A percentile compares a stretch with the other conserved stretches of the same genome.
Evolutionary conservation across 1,140 invertebrate genomes (phyloP).

Genomic region (Forficula auricularia): DNA sequence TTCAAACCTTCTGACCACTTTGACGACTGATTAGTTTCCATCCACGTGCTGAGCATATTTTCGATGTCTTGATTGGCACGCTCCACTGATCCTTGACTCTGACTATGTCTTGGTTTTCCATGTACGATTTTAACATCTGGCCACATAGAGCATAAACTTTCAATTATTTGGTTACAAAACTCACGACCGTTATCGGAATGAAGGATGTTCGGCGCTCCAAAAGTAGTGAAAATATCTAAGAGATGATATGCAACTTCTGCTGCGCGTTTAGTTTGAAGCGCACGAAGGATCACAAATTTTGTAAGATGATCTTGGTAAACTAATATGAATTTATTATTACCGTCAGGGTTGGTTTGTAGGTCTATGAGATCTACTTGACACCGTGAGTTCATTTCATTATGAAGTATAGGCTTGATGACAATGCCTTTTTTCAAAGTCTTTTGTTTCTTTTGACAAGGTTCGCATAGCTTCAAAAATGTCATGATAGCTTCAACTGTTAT

Average conservation of each 20-base stretch:
- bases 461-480: no score
- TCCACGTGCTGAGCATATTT: slow-evolving; percentile 24
- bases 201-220: no score
- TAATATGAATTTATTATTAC: slow-evolving; percentile 26
- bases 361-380: slow-evolving; percentile 32
- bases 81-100: slow-evolving; percentile 22
- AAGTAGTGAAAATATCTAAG: slow-evolving; percentile 7
- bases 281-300: slow-evolving; percentile 26
- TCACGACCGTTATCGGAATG: slow-evolving; percentile 23
- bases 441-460: neutral
- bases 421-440: slow-evolving; percentile 16
- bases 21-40: no score
- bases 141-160: slow-evolving; percentile 22
- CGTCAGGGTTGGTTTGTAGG: slow-evolving; percentile 25
- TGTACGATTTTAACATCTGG: slow-evolving; percentile 21
- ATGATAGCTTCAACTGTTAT: no score
- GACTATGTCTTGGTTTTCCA: slow-evolving; percentile 19
- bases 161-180: slow-evolving; percentile 22
- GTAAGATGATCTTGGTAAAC: slow-evolving; percentile 30
- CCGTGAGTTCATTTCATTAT: slow-evolving; percentile 20
- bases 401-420: slow-evolving; percentile 20
- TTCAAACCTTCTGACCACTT: no score
- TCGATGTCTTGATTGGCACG: slow-evolving; percentile 24
- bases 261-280: slow-evolving; percentile 19
- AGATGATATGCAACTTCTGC: slow-evolving; percentile 13